Base-by-base conservation (phyloP, 2,888 invertebrate species). In the Heliconius cydno region DNA sequence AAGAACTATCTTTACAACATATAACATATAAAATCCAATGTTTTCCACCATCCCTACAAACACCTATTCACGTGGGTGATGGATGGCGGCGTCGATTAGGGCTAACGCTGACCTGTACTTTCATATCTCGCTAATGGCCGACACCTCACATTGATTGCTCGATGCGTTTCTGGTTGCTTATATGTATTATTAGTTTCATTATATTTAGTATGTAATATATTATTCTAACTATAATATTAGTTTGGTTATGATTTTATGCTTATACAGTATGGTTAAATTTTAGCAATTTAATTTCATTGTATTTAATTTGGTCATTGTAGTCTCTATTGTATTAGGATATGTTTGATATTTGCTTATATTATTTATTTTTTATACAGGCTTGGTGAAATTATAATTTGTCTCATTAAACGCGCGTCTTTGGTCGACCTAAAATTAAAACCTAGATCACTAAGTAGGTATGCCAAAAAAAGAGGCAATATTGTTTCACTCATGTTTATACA, bases 11-110 rank as follows among this genome's bases (percentile, higher is more conserved):
- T 52, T 19, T 19, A 52, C 19, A 52, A 52, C 52, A 52, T 52
- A 46, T 41, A 41, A 1, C 7, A n/a, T 38, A 72, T 22, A 25
- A 66, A 68, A 65, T 13, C 38, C 41, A 41, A 73, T 71, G 25
- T 76, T 78, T 65, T 65, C 89, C 91, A 88, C 79, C 87, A 87
- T 85, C 90, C 85, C 85, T 90, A 86, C 86, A 77, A 81, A 86
- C 90, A 93, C 92, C 92, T 93, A 92, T 91, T 92, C 93, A 92
- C 92, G 93, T 91, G 90, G 88, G 93, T 94, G 94, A 94, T 94
- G 94, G 94, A 94, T 94, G 91, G 93, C 94, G 92, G 93, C 92
- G 92, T 90, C 94, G 94, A 94, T 94, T 94, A 94, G 93, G 92
- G 92, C 91, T 88, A 90, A 87, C 88, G 91, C 93, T 92, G 94